Base-by-base conservation (phyloP, 2,113 vertebrate genomes). In the Gobius niger region DNA sequence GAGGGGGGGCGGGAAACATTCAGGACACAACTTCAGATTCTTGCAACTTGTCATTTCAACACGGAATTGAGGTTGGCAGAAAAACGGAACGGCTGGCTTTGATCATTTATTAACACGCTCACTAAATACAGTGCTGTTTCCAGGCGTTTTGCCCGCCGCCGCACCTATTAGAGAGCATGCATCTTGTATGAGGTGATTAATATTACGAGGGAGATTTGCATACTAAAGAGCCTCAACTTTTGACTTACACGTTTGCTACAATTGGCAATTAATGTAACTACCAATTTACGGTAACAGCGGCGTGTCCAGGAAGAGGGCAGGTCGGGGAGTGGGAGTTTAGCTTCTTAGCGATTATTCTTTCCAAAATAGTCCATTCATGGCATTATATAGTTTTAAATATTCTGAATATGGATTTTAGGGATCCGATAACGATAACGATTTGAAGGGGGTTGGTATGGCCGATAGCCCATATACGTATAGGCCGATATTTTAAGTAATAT, bases 81-180 rank as follows among this genome's bases (percentile, higher is more conserved):
- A 49, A 49, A 61, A 63, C 57, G 52, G 4, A n/a, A 64, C 52
- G 49, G 40, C 53, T 52, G 63, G 15, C 14, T 47, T 42, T 15
- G 34, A n/a, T 56, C 18, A 72, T 74, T 78, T 76, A 74, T 76
- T 57, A 71, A 74, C 76, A 78, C 51, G 69, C 60, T 53, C 7
- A 69, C 44, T 50, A 72, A 75, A 78, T 68, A 7, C 76, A 67
- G 46, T 46, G 56, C 64, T 57, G 44, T 77, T 73, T 73, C 63
- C 53, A 70, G 52, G 64, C 62, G 11, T 68, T 68, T 56, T 6
- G 6, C 56, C 24, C n/a, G 49, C 41, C 49, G 47, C 47, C 14
- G 44, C 42, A 44, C 68, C 50, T 63, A 44, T 76, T 71, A 69
- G 70, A 40, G 49, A 57, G 53, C 46, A 24, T 44, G n/a, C 57